phyloP scores from a whole-genome alignment of 2,797 vertebrate species.

The Phoxinus dragarum region DNA sequence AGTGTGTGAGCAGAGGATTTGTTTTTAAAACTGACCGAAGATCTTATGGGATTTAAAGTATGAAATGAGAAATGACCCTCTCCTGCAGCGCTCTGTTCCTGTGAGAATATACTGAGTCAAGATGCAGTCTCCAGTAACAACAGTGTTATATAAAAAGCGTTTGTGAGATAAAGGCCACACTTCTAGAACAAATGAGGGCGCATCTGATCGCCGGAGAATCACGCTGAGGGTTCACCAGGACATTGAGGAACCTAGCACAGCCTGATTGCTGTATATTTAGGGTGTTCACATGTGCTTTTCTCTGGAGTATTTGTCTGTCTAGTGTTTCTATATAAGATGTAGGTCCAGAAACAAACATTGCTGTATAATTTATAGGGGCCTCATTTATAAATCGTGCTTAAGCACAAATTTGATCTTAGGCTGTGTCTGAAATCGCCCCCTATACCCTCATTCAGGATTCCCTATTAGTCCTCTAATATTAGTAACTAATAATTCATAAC shows the following conservation, averaged over 20 bases:
- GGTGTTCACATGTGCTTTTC: conserved; percentile 23
- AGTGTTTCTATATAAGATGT: not conserved
- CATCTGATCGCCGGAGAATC: not conserved
- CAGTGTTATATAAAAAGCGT: conserved; percentile 4
- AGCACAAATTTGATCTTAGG: not conserved
- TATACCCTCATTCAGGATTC: not conserved
- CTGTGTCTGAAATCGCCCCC: not conserved
- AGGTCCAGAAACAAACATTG: not conserved
- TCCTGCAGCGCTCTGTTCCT: not conserved
- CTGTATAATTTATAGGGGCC: not conserved
- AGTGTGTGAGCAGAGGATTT: not conserved
- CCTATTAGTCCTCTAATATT: not conserved
- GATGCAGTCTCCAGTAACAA: not conserved
- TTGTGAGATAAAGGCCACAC: conserved; percentile 15
- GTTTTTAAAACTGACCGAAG: conserved; percentile 6
- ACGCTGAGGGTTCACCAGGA: not conserved
- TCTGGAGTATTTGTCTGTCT: conserved; percentile 23
- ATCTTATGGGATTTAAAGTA: conserved; percentile 9
- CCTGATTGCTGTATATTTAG: not conserved
- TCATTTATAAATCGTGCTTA: not conserved
- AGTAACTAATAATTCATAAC: too few relatives aligned
- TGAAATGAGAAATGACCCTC: conserved; percentile 33
- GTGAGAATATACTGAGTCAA: conserved; percentile 5
- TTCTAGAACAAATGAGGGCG: conserved; percentile 24
- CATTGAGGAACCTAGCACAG: not conserved